Base-by-base conservation (phyloP, 2,888 invertebrate species). In the Caenorhabditis zanzibari region DNA sequence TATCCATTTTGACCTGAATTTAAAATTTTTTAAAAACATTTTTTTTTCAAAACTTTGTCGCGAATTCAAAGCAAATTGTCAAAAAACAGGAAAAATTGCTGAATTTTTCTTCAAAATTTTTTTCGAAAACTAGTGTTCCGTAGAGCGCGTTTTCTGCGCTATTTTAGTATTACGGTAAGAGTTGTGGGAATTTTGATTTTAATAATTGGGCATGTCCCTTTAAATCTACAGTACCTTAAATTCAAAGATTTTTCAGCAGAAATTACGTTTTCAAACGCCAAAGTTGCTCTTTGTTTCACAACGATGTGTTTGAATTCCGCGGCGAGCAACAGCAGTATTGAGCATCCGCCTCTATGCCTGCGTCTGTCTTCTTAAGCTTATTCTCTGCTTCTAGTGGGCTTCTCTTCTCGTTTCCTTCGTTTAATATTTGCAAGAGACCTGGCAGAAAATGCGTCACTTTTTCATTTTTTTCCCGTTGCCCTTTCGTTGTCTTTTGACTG, bases 351-450 rank as follows among this genome's bases (percentile, higher is more conserved):
- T 69, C 6, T 6, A 28, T 32, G 69, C 54, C 77, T 77, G 77
- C 77, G 77, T 77, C 77, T 41, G 38, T 38, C 41, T 14, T n/a
- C 38, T n/a, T 16, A 35, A 54, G 26, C 41, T 28, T 35, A 19
- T 44, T 47, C 59, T 72, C 72, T 35, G 14, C 59, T n/a, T 38
- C 47, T 24, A 1, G 28, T 44, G 4, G 49, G 44, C 61, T 47
- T 52, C 56, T 52, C 52, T n/a, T n/a, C 69, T 49, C 28, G 41
- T 26, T 56, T 61, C 47, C 59, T 22, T 52, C 63, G 44, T 59
- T 71, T 71, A 52, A 77, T 77, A 68, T 71, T 76, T 68, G 75
- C 75, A 75, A 75, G 64, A 44, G 64, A 44, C 58, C 41, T 38
- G 35, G 41, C 74, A 24, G 26, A 64, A 19, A 41, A 64, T 41